These are phyloP conservation scores for Caranx melampygus DNA, from an alignment of 2,113 vertebrate species.

Conservation along the genomic window DNA sequence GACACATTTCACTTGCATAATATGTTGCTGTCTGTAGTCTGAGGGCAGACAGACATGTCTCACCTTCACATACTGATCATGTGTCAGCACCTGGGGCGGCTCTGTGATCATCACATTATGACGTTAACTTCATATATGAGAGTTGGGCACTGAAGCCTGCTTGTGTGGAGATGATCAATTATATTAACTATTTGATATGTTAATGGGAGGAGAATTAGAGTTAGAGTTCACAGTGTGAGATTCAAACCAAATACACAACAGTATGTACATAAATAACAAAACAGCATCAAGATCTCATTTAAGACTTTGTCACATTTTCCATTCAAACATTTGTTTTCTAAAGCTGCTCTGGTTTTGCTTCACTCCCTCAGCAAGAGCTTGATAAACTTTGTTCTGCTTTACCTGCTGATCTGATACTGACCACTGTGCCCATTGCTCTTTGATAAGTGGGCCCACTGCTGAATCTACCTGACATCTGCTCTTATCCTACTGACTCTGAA, in stretches of 20 bases:
- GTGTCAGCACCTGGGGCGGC: slow-evolving; percentile 8
- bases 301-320: neutral
- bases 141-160: neutral
- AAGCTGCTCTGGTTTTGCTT: neutral
- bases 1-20: no score
- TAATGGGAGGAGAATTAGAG: neutral
- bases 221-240: neutral
- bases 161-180: neutral
- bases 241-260: neutral
- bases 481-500: slow-evolving; percentile 24
- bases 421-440: slow-evolving; percentile 7
- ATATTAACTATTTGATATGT: no score
- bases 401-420: slow-evolving; percentile 12
- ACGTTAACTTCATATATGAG: no score
- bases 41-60: slow-evolving; percentile 7
- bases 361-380: neutral
- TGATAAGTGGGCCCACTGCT: neutral
- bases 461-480: slow-evolving; percentile 25
- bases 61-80: neutral
- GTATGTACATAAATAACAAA: neutral
- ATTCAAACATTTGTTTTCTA: neutral
- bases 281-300: neutral
- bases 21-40: neutral
- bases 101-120: neutral
- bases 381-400: slow-evolving; percentile 23